Base-by-base conservation (phyloP, 2,113 vertebrate genomes). In the Poicephalus meyeri region DNA sequence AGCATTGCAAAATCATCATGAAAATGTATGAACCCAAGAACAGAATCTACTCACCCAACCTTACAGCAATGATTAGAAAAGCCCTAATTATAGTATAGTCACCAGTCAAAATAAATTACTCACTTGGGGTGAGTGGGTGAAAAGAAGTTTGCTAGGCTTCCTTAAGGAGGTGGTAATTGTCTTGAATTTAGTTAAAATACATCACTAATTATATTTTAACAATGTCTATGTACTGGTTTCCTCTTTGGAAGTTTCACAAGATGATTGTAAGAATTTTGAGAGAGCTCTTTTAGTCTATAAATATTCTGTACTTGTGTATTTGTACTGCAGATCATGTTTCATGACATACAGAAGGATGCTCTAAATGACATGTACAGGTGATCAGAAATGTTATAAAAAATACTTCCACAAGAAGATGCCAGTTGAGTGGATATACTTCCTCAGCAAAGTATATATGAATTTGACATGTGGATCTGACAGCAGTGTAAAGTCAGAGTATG, bases 81-180 rank as follows among this genome's bases (percentile, higher is more conserved):
- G 13, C n/a, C 41, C 52, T 93, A 93, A 96, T 95, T 96, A 89
- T 82, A 63, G n/a, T 91, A 82, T 79, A 96, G 91, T 94, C 91
- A 93, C 86, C 76, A n/a, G 18, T 96, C 95, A 97, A 96, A 97
- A 96, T 93, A 96, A 95, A 94, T 97, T 97, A 93, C 70, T 96
- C 80, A 84, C 13, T 86, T 26, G 46, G 60, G 44, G 56, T 79
- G 86, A 94, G 92, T 94, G 93, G 95, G 92, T 95, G 86, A 96
- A 89, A 72, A 93, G 44, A 89, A 92, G 77, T 96, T 94, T 91
- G 80, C 41, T 69, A 93, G 83, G 56, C 52, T 94, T 91, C 78
- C 70, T 92, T 86, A 86, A 94, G 58, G 88, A 91, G 80, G 91
- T 89, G 73, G 66, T 81, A 95, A 94, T 95, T 96, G 92, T 94